A percentile compares a stretch with the other conserved stretches of the same genome.
These are phyloP conservation scores for Noturus placidus DNA, from an alignment of 2,113 vertebrate genomes.

Conservation along the genomic window DNA sequence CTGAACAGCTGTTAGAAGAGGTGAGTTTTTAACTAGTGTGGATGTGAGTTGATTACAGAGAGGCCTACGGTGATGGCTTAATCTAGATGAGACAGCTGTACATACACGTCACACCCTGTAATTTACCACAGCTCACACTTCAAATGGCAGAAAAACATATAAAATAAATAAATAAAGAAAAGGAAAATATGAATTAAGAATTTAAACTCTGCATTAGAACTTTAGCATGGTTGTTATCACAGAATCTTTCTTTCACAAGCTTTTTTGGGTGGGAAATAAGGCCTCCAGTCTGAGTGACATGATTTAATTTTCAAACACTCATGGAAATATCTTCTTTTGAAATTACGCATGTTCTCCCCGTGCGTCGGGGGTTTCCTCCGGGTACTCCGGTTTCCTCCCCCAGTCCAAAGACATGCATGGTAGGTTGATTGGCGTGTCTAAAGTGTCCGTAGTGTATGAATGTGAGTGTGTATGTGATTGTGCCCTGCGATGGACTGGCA, in stretches of 20 bases:
- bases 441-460: too few species aligned
- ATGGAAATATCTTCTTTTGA: not conserved
- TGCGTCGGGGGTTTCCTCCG: too few species aligned
- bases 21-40: conserved; percentile 10
- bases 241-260: not conserved
- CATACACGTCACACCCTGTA: conserved; percentile 35
- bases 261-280: not conserved
- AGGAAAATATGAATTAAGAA: not conserved
- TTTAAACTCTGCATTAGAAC: not conserved
- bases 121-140: conserved; percentile 40
- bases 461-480: too few species aligned
- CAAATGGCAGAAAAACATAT: conserved; percentile 1
- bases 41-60: conserved; percentile 46
- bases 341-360: too few species aligned
- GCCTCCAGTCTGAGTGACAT: not conserved
- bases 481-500: too few species aligned
- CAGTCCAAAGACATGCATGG: too few species aligned
- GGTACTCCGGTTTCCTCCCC: too few species aligned
- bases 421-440: too few species aligned
- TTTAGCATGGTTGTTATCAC: not conserved
- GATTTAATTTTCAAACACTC: not conserved
- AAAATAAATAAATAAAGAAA: not conserved
- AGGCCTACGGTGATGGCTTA: conserved; percentile 36
- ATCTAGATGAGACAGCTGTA: conserved; percentile 36
- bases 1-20: conserved; percentile 3